Evolutionary conservation across 1,140 invertebrate species (phyloP), one percentile per base, ranked within the genome.

Genomic region (Drosophila athabasca): DNA sequence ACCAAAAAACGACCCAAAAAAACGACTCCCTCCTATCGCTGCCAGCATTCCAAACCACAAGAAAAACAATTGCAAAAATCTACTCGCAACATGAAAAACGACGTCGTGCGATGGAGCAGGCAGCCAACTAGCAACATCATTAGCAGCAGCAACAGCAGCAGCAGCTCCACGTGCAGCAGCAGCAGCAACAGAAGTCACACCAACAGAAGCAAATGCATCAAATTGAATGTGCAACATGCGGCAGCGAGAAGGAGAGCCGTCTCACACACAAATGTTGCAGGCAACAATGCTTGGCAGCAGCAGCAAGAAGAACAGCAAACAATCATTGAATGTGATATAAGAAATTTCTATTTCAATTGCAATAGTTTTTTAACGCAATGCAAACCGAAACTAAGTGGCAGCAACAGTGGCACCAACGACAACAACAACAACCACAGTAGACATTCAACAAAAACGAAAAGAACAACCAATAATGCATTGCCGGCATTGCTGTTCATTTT

Each of bases 11-110:
- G 45, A 45, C 17, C n/a, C n/a, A 57, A 7, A 45, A 15, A 15
- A 57, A 15, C n/a, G 17, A 26, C 24, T 41, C 35, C 51, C 17
- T 55, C 41, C 15, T 24, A 15, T 15, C 7, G 35, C 31, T 52
- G 11, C 48, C 31, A 50, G 49, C 35, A 65, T 45, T 54, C 43
- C 49, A 41, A 52, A 44, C 62, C 62, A 62, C 49, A 64, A 26
- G 39, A 44, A 41, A 48, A 62, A 70, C 54, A 73, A 57, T 62
- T 72, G 57, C 35, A 69, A 61, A 69, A 79, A 88, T 81, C 69
- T 62, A 53, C 66, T 87, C 87, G 83, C 94, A 54, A 84, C 90
- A 91, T 91, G 90, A 89, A 90, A 88, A 91, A 91, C 90, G 90
- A 91, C 85, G 90, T 91, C 62, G 90, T 91, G 67, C 90, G 90